Percentiles rank a stretch among this genome's conserved stretches.
phyloP scores from a whole-genome alignment of 2,113 vertebrate genomes.

The Scytalopus superciliaris region DNA sequence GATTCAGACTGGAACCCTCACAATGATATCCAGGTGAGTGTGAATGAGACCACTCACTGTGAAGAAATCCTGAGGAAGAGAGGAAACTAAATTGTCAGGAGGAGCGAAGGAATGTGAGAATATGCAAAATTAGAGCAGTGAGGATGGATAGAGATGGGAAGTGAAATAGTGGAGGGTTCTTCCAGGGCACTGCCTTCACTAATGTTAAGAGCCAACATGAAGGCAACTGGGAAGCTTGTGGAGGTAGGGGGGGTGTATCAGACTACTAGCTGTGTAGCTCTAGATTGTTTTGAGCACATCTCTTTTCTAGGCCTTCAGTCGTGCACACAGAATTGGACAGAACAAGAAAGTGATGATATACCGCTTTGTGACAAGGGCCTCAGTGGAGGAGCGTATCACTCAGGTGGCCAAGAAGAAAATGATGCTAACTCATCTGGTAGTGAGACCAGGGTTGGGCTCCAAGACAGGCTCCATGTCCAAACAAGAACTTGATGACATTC shows the following conservation, averaged over 20 bases:
- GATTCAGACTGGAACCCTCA: slow-evolving; percentile 99
- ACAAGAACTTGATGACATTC: slow-evolving; percentile 97
- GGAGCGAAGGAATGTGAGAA: not conserved
- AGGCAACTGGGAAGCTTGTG: not conserved
- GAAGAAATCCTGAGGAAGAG: not conserved
- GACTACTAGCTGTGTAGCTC: not conserved
- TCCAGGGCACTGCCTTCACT: not conserved
- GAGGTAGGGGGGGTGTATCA: not conserved
- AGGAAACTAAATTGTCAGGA: not conserved
- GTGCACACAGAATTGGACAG: slow-evolving; percentile 97
- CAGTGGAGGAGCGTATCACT: slow-evolving; percentile 97
- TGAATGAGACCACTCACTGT: not conserved
- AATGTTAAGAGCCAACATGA: not conserved
- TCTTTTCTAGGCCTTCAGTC: slow-evolving; percentile 89
- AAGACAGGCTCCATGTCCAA: slow-evolving; percentile 99
- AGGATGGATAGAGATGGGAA: not conserved
- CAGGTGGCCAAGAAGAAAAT: slow-evolving; percentile 99
- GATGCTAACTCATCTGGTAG: slow-evolving; percentile 98
- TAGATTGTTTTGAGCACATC: not conserved
- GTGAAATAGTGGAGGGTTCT: not conserved
- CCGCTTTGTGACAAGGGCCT: slow-evolving; percentile 96
- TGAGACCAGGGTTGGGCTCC: slow-evolving; percentile 93
- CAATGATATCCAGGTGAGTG: slow-evolving; percentile 96
- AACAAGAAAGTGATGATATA: slow-evolving; percentile 99
- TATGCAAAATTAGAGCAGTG: not conserved